Percentiles rank a stretch among this genome's conserved stretches.
These are phyloP conservation scores for Eublepharis macularius DNA, from an alignment of 2,113 vertebrate genomes.

Conservation along the genomic window DNA sequence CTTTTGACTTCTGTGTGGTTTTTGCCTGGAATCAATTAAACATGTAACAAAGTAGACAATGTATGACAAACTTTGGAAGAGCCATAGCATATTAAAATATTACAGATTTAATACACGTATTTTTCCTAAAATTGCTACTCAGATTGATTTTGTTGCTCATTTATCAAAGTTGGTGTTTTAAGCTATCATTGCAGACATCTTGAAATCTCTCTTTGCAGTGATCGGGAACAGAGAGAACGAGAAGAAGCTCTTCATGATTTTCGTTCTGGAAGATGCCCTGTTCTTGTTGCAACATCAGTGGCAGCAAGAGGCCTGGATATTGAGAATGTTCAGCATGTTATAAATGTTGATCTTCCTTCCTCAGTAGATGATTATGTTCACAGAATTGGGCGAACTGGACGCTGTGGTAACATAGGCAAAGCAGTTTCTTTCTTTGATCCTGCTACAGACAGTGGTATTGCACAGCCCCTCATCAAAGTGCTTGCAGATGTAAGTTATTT, in stretches of 20 bases:
- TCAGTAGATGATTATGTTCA: slow-evolving; percentile 93
- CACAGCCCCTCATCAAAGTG: slow-evolving; percentile 82
- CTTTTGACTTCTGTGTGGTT: no score
- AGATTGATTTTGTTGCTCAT: background rate
- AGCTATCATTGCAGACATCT: background rate
- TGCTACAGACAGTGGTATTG: slow-evolving; percentile 75
- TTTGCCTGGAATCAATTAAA: no score
- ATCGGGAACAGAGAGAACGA: slow-evolving; percentile 89
- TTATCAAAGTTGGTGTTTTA: background rate
- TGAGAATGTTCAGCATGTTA: slow-evolving; percentile 91
- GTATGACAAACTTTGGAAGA: no score
- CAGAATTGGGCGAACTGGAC: slow-evolving; percentile 93
- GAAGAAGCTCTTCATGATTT: slow-evolving; percentile 88
- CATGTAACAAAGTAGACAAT: no score
- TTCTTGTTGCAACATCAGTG: slow-evolving; percentile 94
- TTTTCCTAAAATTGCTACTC: background rate
- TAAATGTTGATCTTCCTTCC: slow-evolving; percentile 92
- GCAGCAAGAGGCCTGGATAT: slow-evolving; percentile 94
- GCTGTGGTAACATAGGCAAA: slow-evolving; percentile 90
- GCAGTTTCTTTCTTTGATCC: slow-evolving; percentile 90
- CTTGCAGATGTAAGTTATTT: slow-evolving; percentile 84
- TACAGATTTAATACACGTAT: no score
- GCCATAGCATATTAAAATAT: no score
- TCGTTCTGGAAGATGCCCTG: slow-evolving; percentile 84
- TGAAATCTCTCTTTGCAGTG: slow-evolving; percentile 70